Percentiles rank a stretch among this genome's conserved stretches.
These are phyloP conservation scores for Drosophila malerkotliana DNA, from an alignment of 1,140 invertebrate species.

Conservation along the genomic window DNA sequence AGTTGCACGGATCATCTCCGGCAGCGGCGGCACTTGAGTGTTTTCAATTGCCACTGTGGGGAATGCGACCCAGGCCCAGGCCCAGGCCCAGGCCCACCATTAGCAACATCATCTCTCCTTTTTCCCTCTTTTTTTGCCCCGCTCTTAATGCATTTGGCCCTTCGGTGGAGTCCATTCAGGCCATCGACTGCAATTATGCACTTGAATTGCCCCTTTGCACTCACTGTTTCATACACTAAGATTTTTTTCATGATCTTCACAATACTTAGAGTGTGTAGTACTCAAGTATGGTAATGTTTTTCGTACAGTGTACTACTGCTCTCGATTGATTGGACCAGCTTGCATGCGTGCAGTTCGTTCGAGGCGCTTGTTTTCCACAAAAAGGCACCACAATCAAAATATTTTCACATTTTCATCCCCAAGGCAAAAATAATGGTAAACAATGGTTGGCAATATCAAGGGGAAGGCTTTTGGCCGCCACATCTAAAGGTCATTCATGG, in stretches of 20 bases:
- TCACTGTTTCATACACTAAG: not conserved
- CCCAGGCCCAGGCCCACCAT: constrained; percentile 41
- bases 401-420: constrained; percentile 51
- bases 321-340: constrained; percentile 62
- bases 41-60: constrained; percentile 65
- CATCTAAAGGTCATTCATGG: constrained; percentile 53
- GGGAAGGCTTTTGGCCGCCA: constrained; percentile 52
- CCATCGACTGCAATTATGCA: constrained; percentile 65
- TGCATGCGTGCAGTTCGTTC: constrained; percentile 49
- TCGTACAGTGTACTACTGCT: constrained; percentile 21
- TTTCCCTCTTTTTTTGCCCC: constrained; percentile 31
- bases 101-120: constrained; percentile 36
- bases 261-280: not conserved
- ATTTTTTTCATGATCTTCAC: too few relatives aligned
- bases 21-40: constrained; percentile 64
- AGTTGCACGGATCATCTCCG: constrained; percentile 56
- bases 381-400: constrained; percentile 62
- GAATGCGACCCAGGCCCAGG: constrained; percentile 43
- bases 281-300: not conserved
- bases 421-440: constrained; percentile 38
- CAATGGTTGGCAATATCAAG: constrained; percentile 58
- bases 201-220: constrained; percentile 33
- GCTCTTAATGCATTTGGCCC: constrained; percentile 59
- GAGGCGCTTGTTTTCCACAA: constrained; percentile 35
- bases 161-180: constrained; percentile 36